phyloP scores from a whole-genome alignment of 2,888 invertebrate species.

The Anorthoa munda region DNA sequence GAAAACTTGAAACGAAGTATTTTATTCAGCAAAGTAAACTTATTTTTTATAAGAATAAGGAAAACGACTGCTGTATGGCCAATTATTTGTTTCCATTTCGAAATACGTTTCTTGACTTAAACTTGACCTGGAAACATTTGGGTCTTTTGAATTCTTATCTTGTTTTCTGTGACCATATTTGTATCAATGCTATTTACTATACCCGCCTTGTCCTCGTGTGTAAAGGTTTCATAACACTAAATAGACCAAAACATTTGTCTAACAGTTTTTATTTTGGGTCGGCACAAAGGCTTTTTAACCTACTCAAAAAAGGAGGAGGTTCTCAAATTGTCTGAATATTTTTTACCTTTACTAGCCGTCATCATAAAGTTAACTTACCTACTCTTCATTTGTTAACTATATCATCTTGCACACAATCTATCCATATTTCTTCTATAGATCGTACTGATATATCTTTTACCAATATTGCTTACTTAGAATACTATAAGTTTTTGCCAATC shows the following conservation, averaged over 20 bases:
- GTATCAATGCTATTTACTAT: conserved; percentile 24
- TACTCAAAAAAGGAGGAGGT: not conserved
- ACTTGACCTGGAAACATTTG: conserved; percentile 54
- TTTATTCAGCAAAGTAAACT: conserved; percentile 20
- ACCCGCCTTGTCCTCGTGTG: conserved; percentile 4
- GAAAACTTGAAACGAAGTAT: conserved; percentile 18
- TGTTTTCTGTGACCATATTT: conserved; percentile 36
- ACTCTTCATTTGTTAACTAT: not conserved
- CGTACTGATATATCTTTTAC: no score
- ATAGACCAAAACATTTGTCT: conserved; percentile 2
- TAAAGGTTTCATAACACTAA: conserved; percentile 1
- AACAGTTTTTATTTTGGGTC: not conserved
- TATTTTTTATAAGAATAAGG: conserved; percentile 36
- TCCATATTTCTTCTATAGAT: no score
- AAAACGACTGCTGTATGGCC: conserved; percentile 23
- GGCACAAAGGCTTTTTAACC: not conserved
- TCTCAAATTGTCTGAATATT: not conserved
- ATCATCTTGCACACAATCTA: not conserved
- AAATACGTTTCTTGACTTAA: conserved; percentile 37
- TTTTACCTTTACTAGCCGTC: not conserved
- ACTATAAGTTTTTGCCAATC: no score
- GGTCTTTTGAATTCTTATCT: conserved; percentile 27
- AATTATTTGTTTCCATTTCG: conserved; percentile 25
- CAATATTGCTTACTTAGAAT: no score
- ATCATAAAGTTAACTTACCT: no score